Conservation (phyloP, 2,888 invertebrate genomes). For the Drosophila eohydei region DNA sequence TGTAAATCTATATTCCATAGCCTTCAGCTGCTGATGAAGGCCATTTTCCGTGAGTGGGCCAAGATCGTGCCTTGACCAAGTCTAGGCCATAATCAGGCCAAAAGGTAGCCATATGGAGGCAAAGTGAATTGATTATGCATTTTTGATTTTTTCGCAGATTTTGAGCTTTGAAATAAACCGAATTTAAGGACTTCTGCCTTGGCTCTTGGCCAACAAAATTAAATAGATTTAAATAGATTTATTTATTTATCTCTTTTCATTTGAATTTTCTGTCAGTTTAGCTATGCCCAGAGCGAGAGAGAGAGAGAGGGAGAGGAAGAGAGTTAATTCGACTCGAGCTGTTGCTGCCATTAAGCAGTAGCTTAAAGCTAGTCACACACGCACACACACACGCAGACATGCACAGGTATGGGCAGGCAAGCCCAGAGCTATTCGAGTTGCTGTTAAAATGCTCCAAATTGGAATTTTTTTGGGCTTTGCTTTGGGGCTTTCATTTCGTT, state of each 20-base stretch:
- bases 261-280: no score
- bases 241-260: no score
- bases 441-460: slow-evolving; percentile 55
- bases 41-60: no score
- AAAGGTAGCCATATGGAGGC: neutral
- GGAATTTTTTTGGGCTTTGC: slow-evolving; percentile 35
- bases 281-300: no score
- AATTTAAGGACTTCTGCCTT: no score
- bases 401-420: slow-evolving; percentile 14
- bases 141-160: neutral
- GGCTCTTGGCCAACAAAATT: no score
- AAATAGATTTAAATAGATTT: no score
- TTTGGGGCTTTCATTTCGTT: slow-evolving; percentile 47
- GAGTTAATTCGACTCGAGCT: neutral
- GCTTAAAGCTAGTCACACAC: slow-evolving; percentile 43
- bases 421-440: slow-evolving; percentile 23
- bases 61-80: no score
- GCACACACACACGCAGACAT: slow-evolving; percentile 3
- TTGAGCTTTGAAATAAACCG: no score
- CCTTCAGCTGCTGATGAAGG: no score
- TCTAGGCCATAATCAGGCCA: neutral
- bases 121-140: neutral
- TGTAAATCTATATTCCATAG: no score
- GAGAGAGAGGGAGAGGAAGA: no score
- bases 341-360: slow-evolving; percentile 21